Evolutionary conservation across 2,888 invertebrate genomes (phyloP), one percentile per base, ranked within the genome.

Genomic region (Euspilapteryx auroguttella): DNA sequence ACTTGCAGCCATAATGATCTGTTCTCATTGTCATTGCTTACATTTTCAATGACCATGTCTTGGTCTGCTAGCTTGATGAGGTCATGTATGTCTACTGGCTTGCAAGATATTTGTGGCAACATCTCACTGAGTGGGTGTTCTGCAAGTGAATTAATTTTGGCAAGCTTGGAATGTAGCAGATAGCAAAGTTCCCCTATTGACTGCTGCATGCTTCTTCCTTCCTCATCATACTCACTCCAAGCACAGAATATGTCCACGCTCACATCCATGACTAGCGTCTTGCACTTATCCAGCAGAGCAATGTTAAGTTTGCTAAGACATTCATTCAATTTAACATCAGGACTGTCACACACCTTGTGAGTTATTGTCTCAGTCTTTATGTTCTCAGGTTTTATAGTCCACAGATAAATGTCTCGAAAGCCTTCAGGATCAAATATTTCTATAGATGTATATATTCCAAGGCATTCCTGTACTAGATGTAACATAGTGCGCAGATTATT

Each of bases 181-280:
- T 61, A 50, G 39, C 61, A 58, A 2, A 63, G 34, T 35, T 69
- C 65, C 10, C 73, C 69, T 36, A 71, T 51, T 23, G 34, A 42
- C 37, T 59, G 54, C 34, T 75, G 75, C 55, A 66, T 53, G 32
- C 38, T 69, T 43, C 48, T 51, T 2, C 50, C 55, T 35, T 53
- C 41, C 10, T 58, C 54, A 35, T 61, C 58, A 53, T 55, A 58
- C 37, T 75, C 75, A 47, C 62, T 64, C 75, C 75, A 75, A 8
- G 64, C 52, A 45, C 75, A 75, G 41, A 61, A 75, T 34, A 65
- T 55, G 31, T 71, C 64, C 12, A 73, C 55, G 47, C 54, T 73
- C 1, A 73, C 45, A 35, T 49, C 57, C 65, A 71, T 71, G 8
- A 65, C 50, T 14, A 68, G 41, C 21, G 45, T 46, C 38, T 62